Evolutionary conservation across 2,797 vertebrate species (phyloP), one percentile per base, ranked within the genome.

Genomic region (Schizothorax lantsangensis): DNA sequence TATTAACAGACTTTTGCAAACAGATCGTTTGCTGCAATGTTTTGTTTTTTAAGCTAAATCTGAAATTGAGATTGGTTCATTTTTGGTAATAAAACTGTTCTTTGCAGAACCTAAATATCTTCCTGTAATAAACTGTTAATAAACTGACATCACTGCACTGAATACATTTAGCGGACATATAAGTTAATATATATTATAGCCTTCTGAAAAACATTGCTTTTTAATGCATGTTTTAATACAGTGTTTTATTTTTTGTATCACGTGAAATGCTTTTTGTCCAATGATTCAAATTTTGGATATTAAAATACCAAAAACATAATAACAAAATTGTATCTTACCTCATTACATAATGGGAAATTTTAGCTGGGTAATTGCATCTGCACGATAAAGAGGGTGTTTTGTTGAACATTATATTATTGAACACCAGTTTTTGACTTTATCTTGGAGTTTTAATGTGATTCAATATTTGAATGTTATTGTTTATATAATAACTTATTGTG

Each of bases 1-100:
- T 59, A 79, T 95, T 94, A 94, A 94, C 93, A 93, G 93, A 94
- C 90, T 93, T 92, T 88, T 90, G 92, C 91, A 91, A 94, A 92
- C 86, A 92, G 93, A 91, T 91, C 87, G 86, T 90, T 89, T 90
- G 12, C 85, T 90, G 90, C 88, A 81, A 77, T 87, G 54, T 47
- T 75, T 52, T 74, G 6, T 43, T 62, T 83, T 19, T 74, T 21
- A 91, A 85, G 15, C 11, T 93, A 92, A 94, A 95, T 94, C 94
- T 94, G 90, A 93, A 93, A 95, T 94, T 91, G 11, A 94, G 88
- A 84, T 90, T 17, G 5, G 5, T 90, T 87, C 89, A 88, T 81
- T 26, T 49, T 49, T 79, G 77, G 36, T 43, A 79, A 43, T 30
- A 17, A 30, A 79, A 36, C 64, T 68, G 14, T n/a, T 59, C 23